Evolutionary conservation across 2,797 vertebrate genomes (phyloP), one percentile per base, ranked within the genome.

Genomic region (Orestias chungarensis): DNA sequence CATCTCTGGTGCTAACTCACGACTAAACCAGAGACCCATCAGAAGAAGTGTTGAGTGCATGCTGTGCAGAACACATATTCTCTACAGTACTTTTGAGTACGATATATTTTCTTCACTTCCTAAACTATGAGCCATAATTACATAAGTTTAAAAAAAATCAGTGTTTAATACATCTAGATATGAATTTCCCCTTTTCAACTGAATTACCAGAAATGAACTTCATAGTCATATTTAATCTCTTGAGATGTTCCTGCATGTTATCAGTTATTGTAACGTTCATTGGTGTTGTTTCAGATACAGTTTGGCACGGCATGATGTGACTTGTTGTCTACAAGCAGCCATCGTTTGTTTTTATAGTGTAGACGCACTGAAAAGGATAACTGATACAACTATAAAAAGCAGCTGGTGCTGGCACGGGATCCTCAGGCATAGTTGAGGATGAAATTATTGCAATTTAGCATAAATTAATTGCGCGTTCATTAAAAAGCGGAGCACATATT

Each of bases 281-380:
- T 31, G 0, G 68, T 66, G 43, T 57, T 14, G 73, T 27, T 23
- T 50, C n/a, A 47, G 75, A 59, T 57, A 20, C 46, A 6, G 33
- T 78, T 72, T 64, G 4, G 25, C 55, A 6, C 47, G 68, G n/a
- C 46, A 73, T 67, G 31, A 64, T 70, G 50, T 66, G 67, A 17
- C 38, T 59, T 11, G 67, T 27, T 68, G 64, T 61, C 50, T 20
- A 68, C 68, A 33, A 42, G 31, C 38, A 47, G 33, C 55, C 68
- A 27, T 49, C 1, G 9, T 5, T 0, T 64, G 23, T 59, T 11
- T 55, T 73, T 29, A 55, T 29, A 6, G 42, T 64, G 52, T 42
- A 15, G 25, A n/a, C n/a, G 18, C 20, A 59, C 62, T 33, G 14
- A 74, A 68, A 15, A 35, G 6, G 54, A 18, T 2, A 70, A 54